Percentiles rank a stretch among this genome's conserved stretches.
Conservation (phyloP, 2,113 vertebrate genomes). For the Seriola quinqueradiata region DNA sequence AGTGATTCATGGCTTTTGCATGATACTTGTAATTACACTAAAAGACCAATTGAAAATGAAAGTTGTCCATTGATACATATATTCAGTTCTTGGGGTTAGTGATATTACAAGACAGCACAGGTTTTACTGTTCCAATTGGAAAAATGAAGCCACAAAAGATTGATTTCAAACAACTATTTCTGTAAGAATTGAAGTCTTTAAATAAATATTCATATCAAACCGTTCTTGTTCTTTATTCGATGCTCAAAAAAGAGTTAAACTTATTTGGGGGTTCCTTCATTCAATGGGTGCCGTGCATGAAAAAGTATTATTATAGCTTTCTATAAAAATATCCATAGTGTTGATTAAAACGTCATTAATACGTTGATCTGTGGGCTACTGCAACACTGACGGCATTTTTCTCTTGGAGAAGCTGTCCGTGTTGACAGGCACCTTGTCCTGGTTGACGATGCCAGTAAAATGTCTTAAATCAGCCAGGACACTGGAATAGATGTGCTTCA, state of each 20-base stretch:
- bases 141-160: conserved; percentile 63
- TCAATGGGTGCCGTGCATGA: neutral
- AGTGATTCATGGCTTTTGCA: conserved; percentile 51
- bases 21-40: conserved; percentile 60
- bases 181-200: conserved; percentile 73
- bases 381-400: neutral
- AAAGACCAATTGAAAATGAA: conserved; percentile 5
- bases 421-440: conserved; percentile 16
- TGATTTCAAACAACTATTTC: conserved; percentile 72
- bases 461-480: conserved; percentile 3
- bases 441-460: conserved; percentile 18
- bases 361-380: neutral
- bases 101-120: conserved; percentile 66
- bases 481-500: conserved; percentile 42
- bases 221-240: neutral
- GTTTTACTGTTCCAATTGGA: conserved; percentile 80
- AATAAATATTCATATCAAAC: conserved; percentile 80
- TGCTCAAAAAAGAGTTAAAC: neutral
- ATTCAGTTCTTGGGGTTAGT: conserved; percentile 16
- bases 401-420: neutral
- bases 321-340: neutral
- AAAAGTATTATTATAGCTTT: neutral
- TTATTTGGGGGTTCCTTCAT: neutral
- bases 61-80: conserved; percentile 35
- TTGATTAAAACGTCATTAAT: neutral